Conservation (phyloP, 2,797 vertebrate genomes). For the Pseudopleuronectes americanus region DNA sequence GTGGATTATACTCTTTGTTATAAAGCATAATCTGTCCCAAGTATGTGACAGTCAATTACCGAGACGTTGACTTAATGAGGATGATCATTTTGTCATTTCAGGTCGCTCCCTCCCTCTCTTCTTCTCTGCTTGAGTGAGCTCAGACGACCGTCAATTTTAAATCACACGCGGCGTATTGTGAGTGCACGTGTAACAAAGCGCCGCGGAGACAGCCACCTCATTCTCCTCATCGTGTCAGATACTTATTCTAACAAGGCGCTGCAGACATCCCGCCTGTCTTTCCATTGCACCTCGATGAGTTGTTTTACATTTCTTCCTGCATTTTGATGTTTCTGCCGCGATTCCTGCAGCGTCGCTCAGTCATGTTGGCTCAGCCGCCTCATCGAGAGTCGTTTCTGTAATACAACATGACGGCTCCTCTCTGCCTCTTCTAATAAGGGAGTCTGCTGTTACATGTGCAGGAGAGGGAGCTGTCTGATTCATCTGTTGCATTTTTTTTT, state of each 20-base stretch:
- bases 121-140: constrained; percentile 42
- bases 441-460: constrained; percentile 16
- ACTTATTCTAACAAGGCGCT: constrained; percentile 40
- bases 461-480: constrained; percentile 3
- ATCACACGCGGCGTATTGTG: constrained; percentile 18
- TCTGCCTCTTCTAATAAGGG: constrained; percentile 8
- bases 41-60: constrained; percentile 58
- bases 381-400: constrained; percentile 35
- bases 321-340: constrained; percentile 23
- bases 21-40: constrained; percentile 56
- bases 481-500: constrained; percentile 7
- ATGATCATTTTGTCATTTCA: constrained; percentile 44
- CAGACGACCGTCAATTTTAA: constrained; percentile 43
- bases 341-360: neutral
- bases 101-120: constrained; percentile 10
- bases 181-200: constrained; percentile 33
- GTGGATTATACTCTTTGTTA: constrained; percentile 49
- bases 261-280: constrained; percentile 39
- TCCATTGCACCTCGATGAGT: constrained; percentile 39
- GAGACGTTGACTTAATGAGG: constrained; percentile 35
- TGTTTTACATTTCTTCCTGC: constrained; percentile 10
- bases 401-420: constrained; percentile 24
- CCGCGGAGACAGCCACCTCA: constrained; percentile 19
- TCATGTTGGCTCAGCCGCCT: constrained; percentile 30
- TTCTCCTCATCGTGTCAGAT: constrained; percentile 45